Conservation (phyloP, 2,113 vertebrate species). For the Pteropus alecto region DNA sequence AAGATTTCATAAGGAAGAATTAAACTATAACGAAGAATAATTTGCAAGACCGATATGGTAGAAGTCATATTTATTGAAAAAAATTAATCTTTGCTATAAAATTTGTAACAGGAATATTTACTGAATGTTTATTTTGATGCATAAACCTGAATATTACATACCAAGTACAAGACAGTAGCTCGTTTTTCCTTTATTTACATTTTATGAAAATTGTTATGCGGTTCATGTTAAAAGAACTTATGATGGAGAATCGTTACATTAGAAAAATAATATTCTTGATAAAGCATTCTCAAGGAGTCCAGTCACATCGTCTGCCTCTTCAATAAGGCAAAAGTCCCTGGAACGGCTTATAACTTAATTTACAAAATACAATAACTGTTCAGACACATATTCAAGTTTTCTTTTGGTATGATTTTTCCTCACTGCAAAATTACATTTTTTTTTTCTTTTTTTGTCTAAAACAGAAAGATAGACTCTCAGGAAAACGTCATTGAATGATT, state of each 20-base stretch:
- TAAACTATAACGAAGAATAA: constrained; percentile 58
- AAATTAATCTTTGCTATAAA: constrained; percentile 90
- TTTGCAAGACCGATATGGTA: constrained; percentile 75
- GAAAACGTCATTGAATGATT: constrained; percentile 79
- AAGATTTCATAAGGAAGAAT: not conserved
- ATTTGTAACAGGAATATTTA: constrained; percentile 87
- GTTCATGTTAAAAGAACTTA: constrained; percentile 85
- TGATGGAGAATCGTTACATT: constrained; percentile 86
- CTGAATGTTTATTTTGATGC: constrained; percentile 87
- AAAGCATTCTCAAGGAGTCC: constrained; percentile 87
- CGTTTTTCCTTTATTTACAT: constrained; percentile 85
- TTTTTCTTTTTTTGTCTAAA: constrained; percentile 66
- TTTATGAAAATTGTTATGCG: constrained; percentile 87
- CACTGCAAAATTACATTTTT: constrained; percentile 78
- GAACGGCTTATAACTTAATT: constrained; percentile 87
- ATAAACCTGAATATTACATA: constrained; percentile 88
- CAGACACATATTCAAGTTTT: constrained; percentile 87
- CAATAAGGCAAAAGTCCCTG: constrained; percentile 88
- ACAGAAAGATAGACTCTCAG: constrained; percentile 80
- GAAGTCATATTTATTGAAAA: constrained; percentile 90
- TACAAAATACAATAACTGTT: constrained; percentile 86
- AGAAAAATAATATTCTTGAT: constrained; percentile 91
- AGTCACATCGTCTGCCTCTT: constrained; percentile 86
- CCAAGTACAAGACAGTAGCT: constrained; percentile 87
- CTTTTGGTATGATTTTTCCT: constrained; percentile 85